A percentile compares a stretch with the other conserved stretches of the same genome.
phyloP scores from a whole-genome alignment of 1,140 invertebrate species.

The Batillaria attramentaria region DNA sequence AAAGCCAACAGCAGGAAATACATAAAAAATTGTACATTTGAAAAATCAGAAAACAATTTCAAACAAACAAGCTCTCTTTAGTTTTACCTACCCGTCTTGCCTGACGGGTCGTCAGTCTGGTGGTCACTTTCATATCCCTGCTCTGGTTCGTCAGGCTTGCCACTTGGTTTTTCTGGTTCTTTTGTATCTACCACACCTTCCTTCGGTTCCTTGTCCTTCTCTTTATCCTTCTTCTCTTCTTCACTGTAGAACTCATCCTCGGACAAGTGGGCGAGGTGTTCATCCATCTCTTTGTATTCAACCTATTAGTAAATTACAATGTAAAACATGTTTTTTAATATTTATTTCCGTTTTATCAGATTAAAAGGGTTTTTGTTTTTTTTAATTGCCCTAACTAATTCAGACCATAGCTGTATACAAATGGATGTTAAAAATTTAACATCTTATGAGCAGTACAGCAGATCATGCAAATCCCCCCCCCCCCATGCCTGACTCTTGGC shows the following conservation, averaged over 20 bases:
- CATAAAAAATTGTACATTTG: no score
- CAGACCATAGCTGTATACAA: not conserved
- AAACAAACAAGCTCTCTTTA: no score
- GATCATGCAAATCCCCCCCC: no score
- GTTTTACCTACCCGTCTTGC: conserved; percentile 29
- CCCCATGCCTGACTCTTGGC: no score
- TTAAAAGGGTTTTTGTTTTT: not conserved
- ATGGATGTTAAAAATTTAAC: not conserved
- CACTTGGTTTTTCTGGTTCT: conserved; percentile 29
- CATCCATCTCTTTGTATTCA: conserved; percentile 70
- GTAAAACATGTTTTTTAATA: not conserved
- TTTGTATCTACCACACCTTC: conserved; percentile 24
- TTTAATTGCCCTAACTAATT: not conserved
- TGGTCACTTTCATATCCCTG: conserved; percentile 66
- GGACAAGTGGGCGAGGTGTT: conserved; percentile 64
- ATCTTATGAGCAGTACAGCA: not conserved
- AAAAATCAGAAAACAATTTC: no score
- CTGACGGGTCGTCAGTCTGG: conserved; percentile 69
- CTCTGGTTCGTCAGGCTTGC: conserved; percentile 50
- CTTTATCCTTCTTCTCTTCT: conserved; percentile 60
- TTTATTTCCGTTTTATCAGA: not conserved
- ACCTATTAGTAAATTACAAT: conserved; percentile 51
- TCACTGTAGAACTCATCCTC: conserved; percentile 69
- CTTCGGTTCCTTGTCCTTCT: conserved; percentile 30
- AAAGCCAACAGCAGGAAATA: no score